phyloP scores from a whole-genome alignment of 2,888 invertebrate species.

The Leptinotarsa juncta region DNA sequence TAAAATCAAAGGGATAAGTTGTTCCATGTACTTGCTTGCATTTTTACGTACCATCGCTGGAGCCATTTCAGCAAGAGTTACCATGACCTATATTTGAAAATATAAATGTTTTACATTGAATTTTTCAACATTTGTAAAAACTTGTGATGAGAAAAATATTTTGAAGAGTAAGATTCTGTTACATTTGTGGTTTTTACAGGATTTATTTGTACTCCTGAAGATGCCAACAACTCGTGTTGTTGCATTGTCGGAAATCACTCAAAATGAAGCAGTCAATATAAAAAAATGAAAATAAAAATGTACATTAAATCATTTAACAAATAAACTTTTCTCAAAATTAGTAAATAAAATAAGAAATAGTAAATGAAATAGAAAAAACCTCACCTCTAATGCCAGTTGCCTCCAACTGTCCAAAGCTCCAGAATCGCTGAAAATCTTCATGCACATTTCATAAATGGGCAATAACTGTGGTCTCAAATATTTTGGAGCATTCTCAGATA shows the following conservation, averaged over 20 bases:
- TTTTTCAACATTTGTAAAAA: too few relatives aligned
- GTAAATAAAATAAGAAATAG: background rate
- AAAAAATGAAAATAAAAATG: too few relatives aligned
- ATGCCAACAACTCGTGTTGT: too few relatives aligned
- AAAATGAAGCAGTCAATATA: too few relatives aligned
- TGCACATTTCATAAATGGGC: constrained; percentile 86
- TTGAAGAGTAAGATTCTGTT: too few relatives aligned
- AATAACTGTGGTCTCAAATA: constrained; percentile 89
- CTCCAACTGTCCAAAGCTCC: constrained; percentile 85
- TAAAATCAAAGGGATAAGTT: constrained; percentile 85
- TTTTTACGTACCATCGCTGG: constrained; percentile 97
- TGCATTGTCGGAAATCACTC: too few relatives aligned
- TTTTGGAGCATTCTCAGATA: constrained; percentile 94
- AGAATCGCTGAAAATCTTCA: constrained; percentile 82
- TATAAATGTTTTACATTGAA: too few relatives aligned
- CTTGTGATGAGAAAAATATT: too few relatives aligned
- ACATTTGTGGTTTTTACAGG: too few relatives aligned
- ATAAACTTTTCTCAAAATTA: too few relatives aligned
- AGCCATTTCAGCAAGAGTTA: constrained; percentile 91
- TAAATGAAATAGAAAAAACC: background rate
- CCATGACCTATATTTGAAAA: constrained; percentile 71
- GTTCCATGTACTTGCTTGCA: constrained; percentile 84
- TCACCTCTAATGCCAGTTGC: constrained; percentile 89
- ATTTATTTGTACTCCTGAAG: too few relatives aligned
- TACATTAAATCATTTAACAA: too few relatives aligned